Evolutionary conservation across 2,113 vertebrate genomes (phyloP), one percentile per base, ranked within the genome.

Genomic region (Microtus oregoni): DNA sequence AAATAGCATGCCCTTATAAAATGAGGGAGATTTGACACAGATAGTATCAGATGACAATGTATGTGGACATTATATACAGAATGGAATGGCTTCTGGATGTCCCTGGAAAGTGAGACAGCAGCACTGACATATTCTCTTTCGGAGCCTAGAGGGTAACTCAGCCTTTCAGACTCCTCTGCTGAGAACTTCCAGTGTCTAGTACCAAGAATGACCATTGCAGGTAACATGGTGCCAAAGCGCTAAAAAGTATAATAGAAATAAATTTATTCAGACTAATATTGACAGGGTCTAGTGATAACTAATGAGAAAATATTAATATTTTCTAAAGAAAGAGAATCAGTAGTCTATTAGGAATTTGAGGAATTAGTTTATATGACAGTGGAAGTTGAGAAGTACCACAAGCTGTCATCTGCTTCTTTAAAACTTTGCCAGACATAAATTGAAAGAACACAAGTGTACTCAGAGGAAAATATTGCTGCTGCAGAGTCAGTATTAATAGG

Each of bases 161-260:
- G 2, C 7, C 30, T 17, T 20, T 14, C 38, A 5, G 11, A 44
- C 12, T 8, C 4, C 32, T 78, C 14, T 55, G 3, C 44, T 67
- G 32, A 50, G 73, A 90, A 6, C 22, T 12, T 50, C 5, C 32
- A 90, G 32, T 32, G 26, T 78, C 41, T 5, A 50, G 41, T 26
- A 50, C 32, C 32, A 15, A 1, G 30, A 67, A 8, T n/a, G 50
- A 47, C 24, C 3, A 6, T n/a, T 19, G 0, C 70, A n/a, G 19
- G 20, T 24, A 20, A 75, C n/a, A 75, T 5, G 4, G 22, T 38
- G 72, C n/a, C n/a, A 75, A 75, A 77, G 19, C 7, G 22, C 10
- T 32, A 61, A 32, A 35, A 63, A 90, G 47, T 58, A 30, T 47
- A 41, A 32, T 32, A 12, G 5, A 65, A 65, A 44, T 44, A 3